Base-by-base conservation (phyloP, 2,888 invertebrate species). In the Caenorhabditis angaria region DNA sequence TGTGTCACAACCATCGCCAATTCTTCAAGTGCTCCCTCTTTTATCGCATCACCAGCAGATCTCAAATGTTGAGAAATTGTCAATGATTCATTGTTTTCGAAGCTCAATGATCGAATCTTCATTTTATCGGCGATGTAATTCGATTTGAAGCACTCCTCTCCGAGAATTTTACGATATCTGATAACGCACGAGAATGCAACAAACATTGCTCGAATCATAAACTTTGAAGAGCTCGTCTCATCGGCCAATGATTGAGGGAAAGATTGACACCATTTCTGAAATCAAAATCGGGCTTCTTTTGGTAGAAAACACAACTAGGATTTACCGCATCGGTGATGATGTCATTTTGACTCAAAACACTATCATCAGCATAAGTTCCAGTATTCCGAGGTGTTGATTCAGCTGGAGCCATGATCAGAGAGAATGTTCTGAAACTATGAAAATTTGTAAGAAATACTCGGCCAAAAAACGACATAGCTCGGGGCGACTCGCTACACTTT, bases 171-270 rank as follows among this genome's bases (percentile, higher is more conserved):
- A 2, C 66, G 61, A 32, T 57, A 35, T 0, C 56, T 20, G 4
- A 66, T 25, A 28, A 61, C 57, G n/a, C 54, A 29, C 28, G 66
- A 66, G 41, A 66, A 66, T 0, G 61, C 61, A 6, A 66, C 66
- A 25, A 50, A 65, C 20, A 65, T 61, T 6, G 56, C 65, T 48
- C 65, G 28, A 18, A 35, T 27, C 65, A 61, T 65, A 50, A 65
- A 61, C 12, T 27, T 60, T 32, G 48, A 29, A 20, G 65, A 65
- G 25, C 22, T 59, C 5, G 41, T 35, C 24, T 28, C 29, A 32
- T 54, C 65, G 1, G 54, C 47, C 12, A 65, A 27, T 4, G 59
- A 41, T 5, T 41, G 20, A 22, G 65, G 65, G 28, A 65, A 65
- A 22, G 59, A 18, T 22, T 28, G 41, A 28, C 32, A 22, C 65